phyloP scores from a whole-genome alignment of 2,797 vertebrate species.

The Sarcophilus harrisii region DNA sequence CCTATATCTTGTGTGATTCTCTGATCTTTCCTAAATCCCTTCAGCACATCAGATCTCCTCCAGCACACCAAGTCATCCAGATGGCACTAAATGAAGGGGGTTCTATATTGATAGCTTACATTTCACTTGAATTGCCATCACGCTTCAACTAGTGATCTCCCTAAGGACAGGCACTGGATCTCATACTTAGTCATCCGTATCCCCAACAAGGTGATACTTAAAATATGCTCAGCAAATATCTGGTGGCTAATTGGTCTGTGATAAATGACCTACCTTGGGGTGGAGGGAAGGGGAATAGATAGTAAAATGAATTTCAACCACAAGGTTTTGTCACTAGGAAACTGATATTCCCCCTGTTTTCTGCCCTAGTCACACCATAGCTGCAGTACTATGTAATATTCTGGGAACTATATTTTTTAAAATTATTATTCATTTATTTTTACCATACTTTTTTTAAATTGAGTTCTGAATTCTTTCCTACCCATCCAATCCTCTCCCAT shows the following conservation, averaged over 20 bases:
- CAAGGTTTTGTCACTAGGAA: background rate
- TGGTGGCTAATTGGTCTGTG: background rate
- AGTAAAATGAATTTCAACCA: background rate
- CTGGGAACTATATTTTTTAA: background rate
- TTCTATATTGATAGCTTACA: background rate
- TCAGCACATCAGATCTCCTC: background rate
- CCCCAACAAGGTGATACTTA: background rate
- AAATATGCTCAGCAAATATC: background rate
- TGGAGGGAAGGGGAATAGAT: background rate
- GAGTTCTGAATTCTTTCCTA: background rate
- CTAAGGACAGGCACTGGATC: background rate
- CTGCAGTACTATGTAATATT: background rate
- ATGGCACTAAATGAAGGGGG: background rate
- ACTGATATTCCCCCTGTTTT: background rate
- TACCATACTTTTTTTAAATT: background rate
- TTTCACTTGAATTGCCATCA: background rate
- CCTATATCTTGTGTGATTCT: background rate
- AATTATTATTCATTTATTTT: background rate
- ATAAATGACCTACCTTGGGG: background rate
- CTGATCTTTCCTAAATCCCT: background rate
- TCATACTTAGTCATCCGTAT: background rate
- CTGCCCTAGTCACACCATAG: background rate
- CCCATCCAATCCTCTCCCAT: background rate
- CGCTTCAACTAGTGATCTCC: background rate
- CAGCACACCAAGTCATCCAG: background rate